Evolutionary conservation across 2,888 invertebrate species (phyloP).

Genomic region (Eristalis intricaria): DNA sequence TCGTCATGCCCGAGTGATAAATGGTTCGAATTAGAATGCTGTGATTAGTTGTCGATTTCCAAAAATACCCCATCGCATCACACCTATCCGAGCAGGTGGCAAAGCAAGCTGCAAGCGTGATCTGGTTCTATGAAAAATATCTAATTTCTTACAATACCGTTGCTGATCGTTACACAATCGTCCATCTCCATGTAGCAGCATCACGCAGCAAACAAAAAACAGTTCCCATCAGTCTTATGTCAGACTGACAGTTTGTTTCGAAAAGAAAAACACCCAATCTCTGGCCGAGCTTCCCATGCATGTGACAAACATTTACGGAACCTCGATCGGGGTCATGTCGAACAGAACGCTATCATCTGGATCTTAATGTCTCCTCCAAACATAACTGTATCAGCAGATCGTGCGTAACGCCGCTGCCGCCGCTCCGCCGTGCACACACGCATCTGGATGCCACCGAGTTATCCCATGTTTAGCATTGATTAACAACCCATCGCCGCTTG

Average conservation of each 20-base stretch:
- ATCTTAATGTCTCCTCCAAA: constrained; percentile 15
- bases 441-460: constrained; percentile 9
- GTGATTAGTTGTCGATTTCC: not conserved
- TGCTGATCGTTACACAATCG: not conserved
- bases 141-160: not conserved
- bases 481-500: constrained; percentile 22
- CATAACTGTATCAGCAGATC: constrained; percentile 39
- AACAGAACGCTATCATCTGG: constrained; percentile 15
- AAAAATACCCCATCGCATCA: not conserved
- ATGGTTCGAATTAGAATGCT: not conserved
- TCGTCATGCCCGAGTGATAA: not conserved
- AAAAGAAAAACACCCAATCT: not conserved
- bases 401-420: constrained; percentile 8
- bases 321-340: not conserved
- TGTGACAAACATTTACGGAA: constrained; percentile 1
- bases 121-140: not conserved
- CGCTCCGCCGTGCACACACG: not conserved
- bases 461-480: constrained; percentile 65
- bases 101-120: not conserved
- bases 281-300: not conserved
- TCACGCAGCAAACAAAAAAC: not conserved
- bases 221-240: not conserved
- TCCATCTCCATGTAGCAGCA: not conserved
- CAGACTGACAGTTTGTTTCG: not conserved
- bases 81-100: not conserved